Base-by-base conservation (phyloP, 2,797 vertebrate species). In the Cryptoprocta ferox region DNA sequence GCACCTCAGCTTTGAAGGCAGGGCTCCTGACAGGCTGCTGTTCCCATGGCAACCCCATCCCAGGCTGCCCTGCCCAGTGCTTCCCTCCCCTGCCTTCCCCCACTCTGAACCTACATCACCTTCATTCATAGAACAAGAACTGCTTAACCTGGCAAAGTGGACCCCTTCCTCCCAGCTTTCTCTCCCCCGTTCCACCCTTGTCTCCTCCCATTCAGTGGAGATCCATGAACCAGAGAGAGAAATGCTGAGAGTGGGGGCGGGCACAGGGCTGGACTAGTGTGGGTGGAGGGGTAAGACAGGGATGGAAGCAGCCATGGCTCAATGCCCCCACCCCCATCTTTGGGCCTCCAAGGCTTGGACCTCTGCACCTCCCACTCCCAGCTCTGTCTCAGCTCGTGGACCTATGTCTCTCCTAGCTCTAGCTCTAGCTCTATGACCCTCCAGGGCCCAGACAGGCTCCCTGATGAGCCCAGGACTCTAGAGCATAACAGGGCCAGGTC, bases 41-140 rank as follows among this genome's bases (percentile, higher is more conserved):
- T 98, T 98, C 95, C 97, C 98, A 98, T 98, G 96, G 97, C 98
- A 98, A 98, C 97, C 39, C 92, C 93, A 96, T 92, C 93, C 73
- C 95, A 89, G 97, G 94, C 96, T 95, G 97, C 97, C 97, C 98
- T 97, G 96, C 97, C 98, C 95, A 88, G 83, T 63, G 68, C 84
- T 95, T 97, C 68, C 63, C 81, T 90, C 95, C 80, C 87, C 80
- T 59, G 65, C 19, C 84, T 95, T 91, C 95, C 56, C 95, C 96
- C 76, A 63, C 80, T 84, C 96, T 59, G 80, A 97, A 95, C 86
- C 84, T 73, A 90, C 79, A 97, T 91, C 92, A 91, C 96, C 96
- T 97, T 95, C 97, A 98, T 97, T 98, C 98, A 97, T 18, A 97
- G 96, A 97, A 87, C 21, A 80, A 91, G 78, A 94, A 87, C 81